These are phyloP conservation scores for Caenorhabditis briggsae DNA, from an alignment of 1,140 invertebrate species.

Conservation along the genomic window DNA sequence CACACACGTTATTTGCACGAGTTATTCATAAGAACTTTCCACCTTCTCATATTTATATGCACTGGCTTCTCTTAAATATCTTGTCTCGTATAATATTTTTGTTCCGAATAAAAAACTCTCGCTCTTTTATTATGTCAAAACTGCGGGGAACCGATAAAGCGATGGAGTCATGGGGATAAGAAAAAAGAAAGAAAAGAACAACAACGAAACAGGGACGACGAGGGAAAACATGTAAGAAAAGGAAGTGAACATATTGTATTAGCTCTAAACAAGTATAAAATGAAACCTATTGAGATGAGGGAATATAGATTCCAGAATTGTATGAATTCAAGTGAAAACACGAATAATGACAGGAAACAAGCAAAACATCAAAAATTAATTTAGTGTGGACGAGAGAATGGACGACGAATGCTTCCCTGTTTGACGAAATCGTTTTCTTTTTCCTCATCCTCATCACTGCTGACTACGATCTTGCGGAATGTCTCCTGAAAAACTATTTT, in stretches of 20 bases:
- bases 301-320: background rate
- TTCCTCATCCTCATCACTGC: conserved; percentile 1
- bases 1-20: conserved; percentile 34
- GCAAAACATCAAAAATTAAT: background rate
- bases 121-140: conserved; percentile 41
- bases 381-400: conserved; percentile 40
- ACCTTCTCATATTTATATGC: conserved; percentile 2
- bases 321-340: background rate
- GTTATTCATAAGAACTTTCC: conserved; percentile 32
- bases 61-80: background rate
- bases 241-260: background rate
- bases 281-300: background rate
- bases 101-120: conserved; percentile 12
- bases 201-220: background rate
- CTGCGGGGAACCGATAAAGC: background rate
- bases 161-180: conserved; percentile 20
- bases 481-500: conserved; percentile 29
- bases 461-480: conserved; percentile 33
- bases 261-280: background rate
- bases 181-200: background rate
- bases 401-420: conserved; percentile 44
- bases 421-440: conserved; percentile 31
- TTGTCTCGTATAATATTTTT: background rate
- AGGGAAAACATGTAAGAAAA: background rate
- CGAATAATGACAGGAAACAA: background rate